Base-by-base conservation (phyloP, 1,140 invertebrate genomes). In the Chymomyza costata region DNA sequence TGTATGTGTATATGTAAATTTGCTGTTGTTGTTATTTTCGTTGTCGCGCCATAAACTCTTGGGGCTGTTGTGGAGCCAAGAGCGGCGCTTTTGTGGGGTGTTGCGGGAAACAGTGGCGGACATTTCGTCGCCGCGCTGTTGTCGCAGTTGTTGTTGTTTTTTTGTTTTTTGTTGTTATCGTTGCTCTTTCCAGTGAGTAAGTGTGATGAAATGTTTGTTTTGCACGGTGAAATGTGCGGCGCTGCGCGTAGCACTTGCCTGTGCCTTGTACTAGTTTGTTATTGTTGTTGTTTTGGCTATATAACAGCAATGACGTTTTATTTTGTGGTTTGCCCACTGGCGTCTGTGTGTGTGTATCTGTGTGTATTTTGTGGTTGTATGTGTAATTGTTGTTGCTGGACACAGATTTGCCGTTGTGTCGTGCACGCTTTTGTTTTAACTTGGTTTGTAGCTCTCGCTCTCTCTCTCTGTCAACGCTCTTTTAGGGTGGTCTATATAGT, bases 201-300 rank as follows among this genome's bases (percentile, higher is more conserved):
- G 46, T 67, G 68, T 74, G 73, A 78, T 78, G 73, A 78, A 78
- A 78, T 78, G 73, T 78, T 78, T 78, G 73, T 78, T 78, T 78
- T 78, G 73, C 73, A 73, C 73, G 52, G 71, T 73, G 74, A 78
- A 78, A 78, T 80, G 67, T 34, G 32, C 32, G 13, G n/a, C 21
- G 21, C 3, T 25, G 21, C 70, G 63, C 45, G 55, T 39, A 56
- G 66, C 70, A 76, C 70, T 76, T 69, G 70, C 70, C 65, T 44
- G 39, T 31, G 25, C 28, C 48, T 17, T 31, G 44, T 25, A n/a
- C n/a, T n/a, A n/a, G 5, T 28, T 10, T 35, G 19, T 40, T 46
- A 52, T 30, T 41, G 34, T 66, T 51, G 37, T 51, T 64, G 46
- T 59, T 62, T 53, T 57, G 74, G 30, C 62, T 70, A 65, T 70